phyloP scores from a whole-genome alignment of 1,140 invertebrate species.

The Cotesia glomerata region DNA sequence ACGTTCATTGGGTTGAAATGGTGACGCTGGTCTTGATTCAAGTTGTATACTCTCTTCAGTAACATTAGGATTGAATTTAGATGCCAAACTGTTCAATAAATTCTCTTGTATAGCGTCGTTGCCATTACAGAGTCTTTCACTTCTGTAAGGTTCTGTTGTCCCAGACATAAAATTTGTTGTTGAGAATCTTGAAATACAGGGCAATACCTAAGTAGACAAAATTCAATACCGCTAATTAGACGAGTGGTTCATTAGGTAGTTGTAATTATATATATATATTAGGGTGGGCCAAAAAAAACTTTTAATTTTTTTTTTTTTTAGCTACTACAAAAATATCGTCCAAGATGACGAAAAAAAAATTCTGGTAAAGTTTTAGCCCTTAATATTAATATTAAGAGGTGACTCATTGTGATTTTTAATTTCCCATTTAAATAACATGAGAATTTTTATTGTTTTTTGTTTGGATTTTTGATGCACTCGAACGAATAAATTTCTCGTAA shows the following conservation, averaged over 20 bases:
- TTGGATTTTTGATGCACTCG: too few species aligned
- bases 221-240: neutral
- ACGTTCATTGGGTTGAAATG: conserved; percentile 15
- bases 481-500: too few species aligned
- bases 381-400: too few species aligned
- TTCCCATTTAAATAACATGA: too few species aligned
- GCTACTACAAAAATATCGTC: too few species aligned
- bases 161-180: conserved; percentile 21
- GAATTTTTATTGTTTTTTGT: too few species aligned
- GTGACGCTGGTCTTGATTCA: conserved; percentile 42
- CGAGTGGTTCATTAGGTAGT: neutral
- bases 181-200: conserved; percentile 67
- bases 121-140: conserved; percentile 76
- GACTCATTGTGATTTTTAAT: too few species aligned
- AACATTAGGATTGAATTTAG: conserved; percentile 36
- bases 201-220: conserved; percentile 68
- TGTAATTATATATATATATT: neutral
- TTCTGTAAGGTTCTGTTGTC: conserved; percentile 51
- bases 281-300: too few species aligned
- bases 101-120: conserved; percentile 77
- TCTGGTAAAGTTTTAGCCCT: too few species aligned
- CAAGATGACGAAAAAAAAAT: too few species aligned
- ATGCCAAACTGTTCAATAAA: conserved; percentile 60
- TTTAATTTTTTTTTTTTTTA: too few species aligned
- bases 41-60: conserved; percentile 51